Base-by-base conservation (phyloP, 2,797 vertebrate species). In the Tamandua tetradactyla region DNA sequence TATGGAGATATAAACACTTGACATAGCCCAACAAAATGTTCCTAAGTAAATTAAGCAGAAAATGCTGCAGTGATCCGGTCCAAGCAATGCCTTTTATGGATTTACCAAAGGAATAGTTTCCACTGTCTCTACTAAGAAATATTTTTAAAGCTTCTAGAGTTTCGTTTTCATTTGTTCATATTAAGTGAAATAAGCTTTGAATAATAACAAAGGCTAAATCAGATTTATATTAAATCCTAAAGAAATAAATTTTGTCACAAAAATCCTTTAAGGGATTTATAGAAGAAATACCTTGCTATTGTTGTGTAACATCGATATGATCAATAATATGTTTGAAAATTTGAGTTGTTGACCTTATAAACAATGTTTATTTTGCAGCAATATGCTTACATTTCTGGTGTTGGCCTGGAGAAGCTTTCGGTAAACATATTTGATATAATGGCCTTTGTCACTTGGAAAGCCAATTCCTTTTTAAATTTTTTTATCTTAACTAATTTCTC, bases 101-200 rank as follows among this genome's bases (percentile, higher is more conserved):
- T 97, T 95, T 98, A 96, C 87, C 96, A 97, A 97, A 95, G 95
- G 94, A 97, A 97, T 49, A 97, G 96, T 98, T 98, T 98, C 98
- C 97, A 98, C 98, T 98, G 98, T 98, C 98, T 98, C 97, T 90
- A 94, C 96, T n/a, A 95, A 98, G 97, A 98, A 98, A 90, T 98
- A 98, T 98, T 98, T 97, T 96, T 97, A 95, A 6, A 0, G 95
- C 96, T 97, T 96, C 97, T 97, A 96, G 96, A 95, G 98, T 97
- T 80, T 96, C 94, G 83, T 96, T 97, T 96, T 98, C 95, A 90
- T 96, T 97, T 98, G 97, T 98, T 98, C 98, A 97, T 94, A 96
- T 95, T 96, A 97, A 96, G 66, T 92, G 91, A 95, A 97, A 96
- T 82, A 82, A 96, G 93, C 95, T 97, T 98, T 97, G 96, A 97